Percentiles rank a stretch among this genome's conserved stretches.
phyloP scores from a whole-genome alignment of 2,797 vertebrate species.

The Nothura maculosa region DNA sequence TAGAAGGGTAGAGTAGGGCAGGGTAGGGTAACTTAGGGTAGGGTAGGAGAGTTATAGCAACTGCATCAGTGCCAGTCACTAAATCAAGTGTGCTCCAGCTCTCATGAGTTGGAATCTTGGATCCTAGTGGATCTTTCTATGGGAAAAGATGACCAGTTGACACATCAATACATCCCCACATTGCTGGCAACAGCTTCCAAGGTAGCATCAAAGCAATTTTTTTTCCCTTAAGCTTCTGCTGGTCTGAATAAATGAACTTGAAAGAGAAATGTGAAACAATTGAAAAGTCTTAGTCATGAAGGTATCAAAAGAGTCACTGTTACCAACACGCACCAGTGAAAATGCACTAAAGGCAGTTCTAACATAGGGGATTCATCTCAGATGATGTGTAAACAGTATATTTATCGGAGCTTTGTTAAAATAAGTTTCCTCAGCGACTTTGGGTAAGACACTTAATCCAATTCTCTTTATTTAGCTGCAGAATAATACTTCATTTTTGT shows the following conservation, averaged over 20 bases:
- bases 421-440: background rate
- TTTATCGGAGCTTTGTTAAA: background rate
- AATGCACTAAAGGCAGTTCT: background rate
- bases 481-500: background rate
- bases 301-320: background rate
- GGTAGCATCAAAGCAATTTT: background rate
- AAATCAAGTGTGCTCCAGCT: background rate
- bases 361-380: background rate
- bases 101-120: background rate
- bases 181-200: background rate
- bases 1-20: background rate
- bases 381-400: background rate
- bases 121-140: accelerated
- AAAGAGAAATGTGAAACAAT: background rate
- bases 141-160: background rate
- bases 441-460: background rate
- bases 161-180: background rate
- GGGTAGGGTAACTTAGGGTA: too few species aligned
- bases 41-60: background rate
- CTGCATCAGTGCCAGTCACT: background rate
- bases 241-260: background rate
- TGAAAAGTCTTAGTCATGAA: background rate
- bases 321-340: background rate
- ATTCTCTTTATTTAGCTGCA: background rate
- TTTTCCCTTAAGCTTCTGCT: background rate